Conservation (phyloP, 2,888 invertebrate species). For the Nasonia oneida region DNA sequence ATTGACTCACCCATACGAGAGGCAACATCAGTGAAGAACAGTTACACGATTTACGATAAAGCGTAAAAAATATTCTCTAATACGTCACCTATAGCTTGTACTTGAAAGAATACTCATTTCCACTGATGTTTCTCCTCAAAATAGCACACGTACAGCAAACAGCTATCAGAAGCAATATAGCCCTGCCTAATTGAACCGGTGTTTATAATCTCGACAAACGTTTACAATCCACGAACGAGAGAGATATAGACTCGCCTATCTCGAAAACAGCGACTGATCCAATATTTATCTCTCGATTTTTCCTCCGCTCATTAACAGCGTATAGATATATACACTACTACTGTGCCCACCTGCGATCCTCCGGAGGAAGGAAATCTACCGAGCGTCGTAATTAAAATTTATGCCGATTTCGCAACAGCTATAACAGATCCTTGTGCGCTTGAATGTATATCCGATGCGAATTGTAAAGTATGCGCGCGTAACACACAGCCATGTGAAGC, state of each 20-base stretch:
- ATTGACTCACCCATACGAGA: background rate
- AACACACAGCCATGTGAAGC: background rate
- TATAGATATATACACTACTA: too few species aligned
- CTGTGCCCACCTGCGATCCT: background rate
- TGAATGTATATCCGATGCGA: background rate
- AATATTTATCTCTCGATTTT: slow-evolving; percentile 11
- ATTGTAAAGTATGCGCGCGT: background rate
- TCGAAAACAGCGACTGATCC: background rate
- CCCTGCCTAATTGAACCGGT: slow-evolving; percentile 10
- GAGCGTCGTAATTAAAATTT: background rate
- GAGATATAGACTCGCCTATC: background rate
- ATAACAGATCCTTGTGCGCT: background rate
- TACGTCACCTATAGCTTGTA: background rate
- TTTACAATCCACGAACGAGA: background rate
- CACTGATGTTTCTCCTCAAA: slow-evolving; percentile 14
- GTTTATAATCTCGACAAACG: slow-evolving; percentile 2
- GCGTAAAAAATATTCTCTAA: background rate
- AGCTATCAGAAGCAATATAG: background rate
- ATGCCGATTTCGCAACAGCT: background rate
- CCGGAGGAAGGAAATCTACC: background rate
- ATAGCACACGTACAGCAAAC: background rate
- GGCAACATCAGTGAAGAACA: slow-evolving; percentile 2
- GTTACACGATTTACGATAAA: background rate
- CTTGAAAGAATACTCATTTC: background rate
- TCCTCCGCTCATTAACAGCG: background rate